Evolutionary conservation across 2,888 invertebrate genomes (phyloP).

Genomic region (Parnassius apollo): DNA sequence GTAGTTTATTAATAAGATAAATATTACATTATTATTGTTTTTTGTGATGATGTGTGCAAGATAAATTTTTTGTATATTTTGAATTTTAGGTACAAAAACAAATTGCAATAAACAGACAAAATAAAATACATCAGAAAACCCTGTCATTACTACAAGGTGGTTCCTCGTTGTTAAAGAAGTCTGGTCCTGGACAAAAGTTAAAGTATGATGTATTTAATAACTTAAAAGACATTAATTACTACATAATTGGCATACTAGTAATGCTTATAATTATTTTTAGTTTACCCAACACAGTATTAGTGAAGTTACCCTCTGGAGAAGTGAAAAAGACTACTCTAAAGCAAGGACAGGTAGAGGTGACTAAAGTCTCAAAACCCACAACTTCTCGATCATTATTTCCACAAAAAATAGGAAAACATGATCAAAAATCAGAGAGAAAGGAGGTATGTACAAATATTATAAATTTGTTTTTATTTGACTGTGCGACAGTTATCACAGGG

Average conservation of each 20-base stretch:
- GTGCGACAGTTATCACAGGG: too few species aligned
- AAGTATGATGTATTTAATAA: slow-evolving; percentile 56
- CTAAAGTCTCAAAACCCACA: slow-evolving; percentile 63
- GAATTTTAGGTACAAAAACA: slow-evolving; percentile 84
- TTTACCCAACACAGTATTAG: slow-evolving; percentile 72
- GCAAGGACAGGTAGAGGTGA: slow-evolving; percentile 67
- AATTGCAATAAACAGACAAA: slow-evolving; percentile 87
- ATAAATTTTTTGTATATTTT: neutral
- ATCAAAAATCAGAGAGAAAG: slow-evolving; percentile 62
- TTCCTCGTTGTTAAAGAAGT: slow-evolving; percentile 75
- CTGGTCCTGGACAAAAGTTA: slow-evolving; percentile 63
- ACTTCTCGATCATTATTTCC: slow-evolving; percentile 50
- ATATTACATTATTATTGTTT: too few species aligned
- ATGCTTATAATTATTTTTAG: slow-evolving; percentile 44
- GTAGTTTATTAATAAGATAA: too few species aligned
- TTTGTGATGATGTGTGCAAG: too few species aligned
- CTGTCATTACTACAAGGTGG: slow-evolving; percentile 87
- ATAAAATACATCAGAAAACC: slow-evolving; percentile 86
- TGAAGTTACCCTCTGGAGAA: slow-evolving; percentile 73
- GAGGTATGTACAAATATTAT: slow-evolving; percentile 45
- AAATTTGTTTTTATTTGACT: too few species aligned
- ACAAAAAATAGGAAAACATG: slow-evolving; percentile 51
- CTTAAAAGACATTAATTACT: neutral
- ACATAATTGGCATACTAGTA: too few species aligned
- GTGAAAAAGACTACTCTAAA: slow-evolving; percentile 62